phyloP scores from a whole-genome alignment of 2,888 invertebrate genomes.

The Erebia ligea region DNA sequence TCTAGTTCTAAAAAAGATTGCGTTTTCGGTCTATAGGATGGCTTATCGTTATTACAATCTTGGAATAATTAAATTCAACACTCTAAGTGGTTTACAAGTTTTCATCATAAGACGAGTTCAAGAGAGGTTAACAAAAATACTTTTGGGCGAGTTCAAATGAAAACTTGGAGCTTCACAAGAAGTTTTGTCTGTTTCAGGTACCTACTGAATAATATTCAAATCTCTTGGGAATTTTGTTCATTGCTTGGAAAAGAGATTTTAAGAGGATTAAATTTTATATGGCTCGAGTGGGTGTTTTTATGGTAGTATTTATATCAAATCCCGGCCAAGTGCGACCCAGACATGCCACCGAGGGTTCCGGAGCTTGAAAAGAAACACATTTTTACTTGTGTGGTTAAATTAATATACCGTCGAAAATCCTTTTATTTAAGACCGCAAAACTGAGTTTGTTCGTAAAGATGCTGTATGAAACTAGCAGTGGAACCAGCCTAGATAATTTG shows the following conservation, averaged over 20 bases:
- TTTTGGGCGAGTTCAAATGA: background rate
- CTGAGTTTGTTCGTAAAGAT: no score
- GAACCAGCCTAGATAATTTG: no score
- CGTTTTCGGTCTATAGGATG: background rate
- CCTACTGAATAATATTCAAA: background rate
- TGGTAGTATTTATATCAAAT: background rate
- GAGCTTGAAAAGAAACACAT: no score
- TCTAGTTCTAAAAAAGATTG: no score
- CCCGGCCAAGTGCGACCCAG: no score
- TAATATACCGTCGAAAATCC: no score
- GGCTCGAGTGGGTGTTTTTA: background rate
- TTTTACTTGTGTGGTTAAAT: no score
- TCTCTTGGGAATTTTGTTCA: background rate
- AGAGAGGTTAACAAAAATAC: slow-evolving; percentile 7
- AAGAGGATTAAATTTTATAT: background rate
- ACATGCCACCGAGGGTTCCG: no score
- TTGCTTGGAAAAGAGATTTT: background rate
- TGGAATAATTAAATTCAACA: background rate
- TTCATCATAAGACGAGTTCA: background rate
- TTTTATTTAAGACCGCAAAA: no score
- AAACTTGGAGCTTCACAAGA: slow-evolving; percentile 1
- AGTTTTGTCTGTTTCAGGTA: slow-evolving; percentile 12
- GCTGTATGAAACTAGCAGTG: no score
- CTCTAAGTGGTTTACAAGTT: background rate
- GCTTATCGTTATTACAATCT: background rate